A percentile compares a stretch with the other conserved stretches of the same genome.
phyloP scores from a whole-genome alignment of 2,113 vertebrate genomes.

The Nipponia nippon region DNA sequence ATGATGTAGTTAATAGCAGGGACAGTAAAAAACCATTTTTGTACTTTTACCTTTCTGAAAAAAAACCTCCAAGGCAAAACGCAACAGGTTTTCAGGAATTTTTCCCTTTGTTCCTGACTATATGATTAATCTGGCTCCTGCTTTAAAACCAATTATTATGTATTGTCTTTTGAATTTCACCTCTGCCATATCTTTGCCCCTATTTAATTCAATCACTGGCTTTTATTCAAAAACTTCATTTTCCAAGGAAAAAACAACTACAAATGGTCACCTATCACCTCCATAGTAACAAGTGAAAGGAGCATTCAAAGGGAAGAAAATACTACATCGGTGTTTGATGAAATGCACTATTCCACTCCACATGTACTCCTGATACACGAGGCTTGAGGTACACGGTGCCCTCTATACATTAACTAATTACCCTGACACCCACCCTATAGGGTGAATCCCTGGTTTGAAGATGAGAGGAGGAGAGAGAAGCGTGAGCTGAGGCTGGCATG shows the following conservation, averaged over 20 bases:
- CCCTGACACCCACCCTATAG: fast-evolving
- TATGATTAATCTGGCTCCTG: constrained; percentile 67
- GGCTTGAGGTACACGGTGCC: background rate
- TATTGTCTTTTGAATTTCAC: constrained; percentile 76
- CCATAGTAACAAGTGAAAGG: constrained; percentile 27
- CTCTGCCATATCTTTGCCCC: constrained; percentile 65
- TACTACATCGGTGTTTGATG: background rate
- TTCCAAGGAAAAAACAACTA: constrained; percentile 49
- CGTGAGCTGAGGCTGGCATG: fast-evolving
- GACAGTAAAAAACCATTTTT: background rate
- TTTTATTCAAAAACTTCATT: constrained; percentile 77
- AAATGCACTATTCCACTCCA: background rate
- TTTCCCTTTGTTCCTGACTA: constrained; percentile 48
- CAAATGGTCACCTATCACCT: constrained; percentile 50
- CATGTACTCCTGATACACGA: fast-evolving
- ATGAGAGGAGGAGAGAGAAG: background rate
- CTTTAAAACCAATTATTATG: constrained; percentile 75
- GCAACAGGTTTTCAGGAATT: constrained; percentile 35
- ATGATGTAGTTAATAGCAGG: background rate
- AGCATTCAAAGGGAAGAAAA: constrained; percentile 3
- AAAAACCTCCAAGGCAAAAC: background rate
- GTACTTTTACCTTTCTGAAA: background rate
- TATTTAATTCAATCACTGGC: constrained; percentile 72
- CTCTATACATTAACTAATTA: background rate
- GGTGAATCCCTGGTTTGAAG: background rate